A percentile compares a stretch with the other conserved stretches of the same genome.
phyloP scores from a whole-genome alignment of 2,797 vertebrate species.

The Gambelia wislizenii region DNA sequence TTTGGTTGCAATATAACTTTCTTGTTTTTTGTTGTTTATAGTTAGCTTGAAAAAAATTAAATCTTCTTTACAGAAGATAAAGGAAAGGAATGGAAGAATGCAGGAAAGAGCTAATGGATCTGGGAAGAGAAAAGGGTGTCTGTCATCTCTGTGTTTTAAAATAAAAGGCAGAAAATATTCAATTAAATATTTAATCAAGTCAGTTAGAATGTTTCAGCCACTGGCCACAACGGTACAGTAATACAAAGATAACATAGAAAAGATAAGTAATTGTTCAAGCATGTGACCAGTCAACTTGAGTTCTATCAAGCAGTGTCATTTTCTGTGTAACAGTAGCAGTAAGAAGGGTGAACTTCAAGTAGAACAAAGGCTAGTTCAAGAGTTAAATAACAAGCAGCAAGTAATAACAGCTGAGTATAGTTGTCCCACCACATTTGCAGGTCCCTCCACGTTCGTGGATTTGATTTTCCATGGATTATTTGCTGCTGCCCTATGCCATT shows the following conservation, averaged over 20 bases:
- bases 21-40: neutral
- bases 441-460: too few relatives aligned
- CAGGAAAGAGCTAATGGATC: neutral
- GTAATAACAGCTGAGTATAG: neutral
- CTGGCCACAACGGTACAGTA: neutral
- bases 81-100: neutral
- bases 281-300: neutral
- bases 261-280: neutral
- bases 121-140: too few relatives aligned
- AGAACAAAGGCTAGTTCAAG: neutral
- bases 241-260: neutral
- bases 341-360: neutral
- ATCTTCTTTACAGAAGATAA: neutral
- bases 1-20: neutral
- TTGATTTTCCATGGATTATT: too few relatives aligned
- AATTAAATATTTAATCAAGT: neutral
- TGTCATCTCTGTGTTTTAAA: slow-evolving; percentile 1
- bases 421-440: too few relatives aligned
- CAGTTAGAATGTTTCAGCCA: neutral
- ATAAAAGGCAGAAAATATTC: neutral
- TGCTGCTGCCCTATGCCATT: too few relatives aligned
- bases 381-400: neutral
- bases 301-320: neutral
- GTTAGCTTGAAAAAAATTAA: neutral
- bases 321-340: neutral